These are phyloP conservation scores for Petrophora chlorosata DNA, from an alignment of 2,888 invertebrate genomes.

Conservation along the genomic window DNA sequence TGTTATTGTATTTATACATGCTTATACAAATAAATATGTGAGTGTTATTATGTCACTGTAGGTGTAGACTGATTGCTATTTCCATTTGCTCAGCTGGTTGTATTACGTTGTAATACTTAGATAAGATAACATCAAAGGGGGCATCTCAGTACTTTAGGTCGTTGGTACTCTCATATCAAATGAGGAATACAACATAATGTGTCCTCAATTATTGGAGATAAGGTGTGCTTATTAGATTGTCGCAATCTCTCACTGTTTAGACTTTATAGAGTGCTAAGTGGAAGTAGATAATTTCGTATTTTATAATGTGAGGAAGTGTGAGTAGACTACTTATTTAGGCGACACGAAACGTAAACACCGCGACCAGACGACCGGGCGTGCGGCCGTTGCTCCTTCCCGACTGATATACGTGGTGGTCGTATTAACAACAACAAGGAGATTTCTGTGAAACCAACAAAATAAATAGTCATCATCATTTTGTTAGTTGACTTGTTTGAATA, in stretches of 20 bases:
- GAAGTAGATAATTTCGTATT: slow-evolving; percentile 23
- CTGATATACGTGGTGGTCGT: slow-evolving; percentile 42
- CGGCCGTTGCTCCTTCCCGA: slow-evolving; percentile 67
- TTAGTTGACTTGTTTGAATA: slow-evolving; percentile 16
- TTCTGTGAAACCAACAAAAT: too few relatives aligned
- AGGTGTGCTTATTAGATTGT: slow-evolving; percentile 46
- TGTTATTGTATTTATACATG: slow-evolving; percentile 21
- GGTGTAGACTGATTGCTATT: slow-evolving; percentile 15
- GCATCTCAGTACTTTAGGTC: slow-evolving; percentile 27
- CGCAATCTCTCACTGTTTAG: slow-evolving; percentile 24
- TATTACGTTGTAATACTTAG: slow-evolving; percentile 30
- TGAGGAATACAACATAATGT: slow-evolving; percentile 59
- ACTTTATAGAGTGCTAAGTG: slow-evolving; percentile 14
- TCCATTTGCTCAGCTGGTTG: slow-evolving; percentile 29
- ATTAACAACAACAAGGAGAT: slow-evolving; percentile 25
- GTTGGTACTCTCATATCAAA: slow-evolving; percentile 47
- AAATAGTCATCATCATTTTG: too few relatives aligned
- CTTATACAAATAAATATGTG: slow-evolving; percentile 12
- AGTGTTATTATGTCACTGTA: slow-evolving; percentile 19
- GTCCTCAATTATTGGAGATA: slow-evolving; percentile 53
- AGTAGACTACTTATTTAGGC: slow-evolving; percentile 54
- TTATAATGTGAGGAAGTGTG: slow-evolving; percentile 33
- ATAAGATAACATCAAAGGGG: slow-evolving; percentile 47
- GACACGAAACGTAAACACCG: slow-evolving; percentile 62
- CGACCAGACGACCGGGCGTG: slow-evolving; percentile 62